phyloP scores from a whole-genome alignment of 2,797 vertebrate genomes.

The Mastacembelus armatus region DNA sequence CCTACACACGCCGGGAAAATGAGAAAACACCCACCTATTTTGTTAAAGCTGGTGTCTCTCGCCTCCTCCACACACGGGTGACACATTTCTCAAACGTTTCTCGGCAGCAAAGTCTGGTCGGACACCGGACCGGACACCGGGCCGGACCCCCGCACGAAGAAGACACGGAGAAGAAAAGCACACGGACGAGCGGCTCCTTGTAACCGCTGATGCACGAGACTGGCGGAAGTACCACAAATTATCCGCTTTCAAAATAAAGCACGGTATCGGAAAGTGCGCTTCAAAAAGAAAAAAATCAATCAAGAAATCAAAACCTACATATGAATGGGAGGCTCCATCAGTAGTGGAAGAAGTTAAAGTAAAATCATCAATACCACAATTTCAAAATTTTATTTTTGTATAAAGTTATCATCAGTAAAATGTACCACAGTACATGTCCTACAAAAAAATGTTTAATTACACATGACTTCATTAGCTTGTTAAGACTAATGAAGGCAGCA shows the following conservation, averaged over 20 bases:
- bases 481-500: too few species aligned
- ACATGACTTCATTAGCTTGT: too few species aligned
- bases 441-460: too few species aligned
- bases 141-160: constrained; percentile 38
- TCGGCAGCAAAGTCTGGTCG: constrained; percentile 17
- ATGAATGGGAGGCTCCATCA: too few species aligned
- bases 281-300: too few species aligned
- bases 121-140: constrained; percentile 35
- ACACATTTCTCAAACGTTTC: constrained; percentile 77
- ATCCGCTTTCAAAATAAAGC: constrained; percentile 55
- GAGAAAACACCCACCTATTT: constrained; percentile 68
- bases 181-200: neutral
- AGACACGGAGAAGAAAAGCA: constrained; percentile 14
- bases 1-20: fast-evolving
- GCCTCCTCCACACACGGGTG: constrained; percentile 58
- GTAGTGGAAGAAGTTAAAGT: too few species aligned
- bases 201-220: neutral
- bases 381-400: too few species aligned
- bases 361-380: too few species aligned
- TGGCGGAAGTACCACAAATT: constrained; percentile 17
- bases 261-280: too few species aligned
- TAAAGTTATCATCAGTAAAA: too few species aligned
- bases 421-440: too few species aligned
- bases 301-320: too few species aligned
- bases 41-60: constrained; percentile 63